Percentiles rank a stretch among this genome's conserved stretches.
These are phyloP conservation scores for Trypoxylon attenuatum DNA, from an alignment of 2,888 invertebrate genomes.

Conservation along the genomic window DNA sequence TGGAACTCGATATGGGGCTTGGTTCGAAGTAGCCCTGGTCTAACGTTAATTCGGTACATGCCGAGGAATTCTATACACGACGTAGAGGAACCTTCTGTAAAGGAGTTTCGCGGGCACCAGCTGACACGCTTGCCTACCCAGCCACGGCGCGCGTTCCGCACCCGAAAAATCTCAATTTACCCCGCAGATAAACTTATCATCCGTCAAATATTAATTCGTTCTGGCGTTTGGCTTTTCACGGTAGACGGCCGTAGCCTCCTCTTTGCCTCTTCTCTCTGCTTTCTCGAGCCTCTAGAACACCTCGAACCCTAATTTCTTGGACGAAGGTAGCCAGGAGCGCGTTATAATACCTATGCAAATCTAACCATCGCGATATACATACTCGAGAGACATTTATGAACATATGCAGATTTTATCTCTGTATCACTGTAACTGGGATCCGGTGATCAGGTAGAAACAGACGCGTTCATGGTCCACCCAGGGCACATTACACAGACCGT, in stretches of 20 bases:
- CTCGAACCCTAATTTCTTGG: no score
- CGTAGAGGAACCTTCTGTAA: slow-evolving; percentile 22
- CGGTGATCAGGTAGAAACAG: not conserved
- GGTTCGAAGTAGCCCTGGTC: slow-evolving; percentile 42
- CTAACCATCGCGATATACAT: not conserved
- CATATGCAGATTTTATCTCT: no score
- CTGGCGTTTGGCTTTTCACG: slow-evolving; percentile 25
- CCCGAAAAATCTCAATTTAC: slow-evolving; percentile 52
- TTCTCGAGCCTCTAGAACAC: no score
- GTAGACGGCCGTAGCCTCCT: no score
- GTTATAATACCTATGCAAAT: not conserved
- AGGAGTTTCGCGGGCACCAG: slow-evolving; percentile 57
- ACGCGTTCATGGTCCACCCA: no score
- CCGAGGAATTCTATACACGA: slow-evolving; percentile 54
- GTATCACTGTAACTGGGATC: not conserved
- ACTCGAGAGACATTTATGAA: not conserved
- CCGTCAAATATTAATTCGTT: slow-evolving; percentile 31
- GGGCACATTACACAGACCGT: not conserved
- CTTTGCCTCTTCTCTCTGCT: no score
- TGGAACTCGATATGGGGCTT: slow-evolving; percentile 61
- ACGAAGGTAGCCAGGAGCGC: no score
- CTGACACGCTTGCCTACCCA: slow-evolving; percentile 56
- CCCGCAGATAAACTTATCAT: slow-evolving; percentile 48
- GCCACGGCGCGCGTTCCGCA: slow-evolving; percentile 13
- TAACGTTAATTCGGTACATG: slow-evolving; percentile 48